Base-by-base conservation (phyloP, 2,888 invertebrate genomes). In the Heliconius hortense region DNA sequence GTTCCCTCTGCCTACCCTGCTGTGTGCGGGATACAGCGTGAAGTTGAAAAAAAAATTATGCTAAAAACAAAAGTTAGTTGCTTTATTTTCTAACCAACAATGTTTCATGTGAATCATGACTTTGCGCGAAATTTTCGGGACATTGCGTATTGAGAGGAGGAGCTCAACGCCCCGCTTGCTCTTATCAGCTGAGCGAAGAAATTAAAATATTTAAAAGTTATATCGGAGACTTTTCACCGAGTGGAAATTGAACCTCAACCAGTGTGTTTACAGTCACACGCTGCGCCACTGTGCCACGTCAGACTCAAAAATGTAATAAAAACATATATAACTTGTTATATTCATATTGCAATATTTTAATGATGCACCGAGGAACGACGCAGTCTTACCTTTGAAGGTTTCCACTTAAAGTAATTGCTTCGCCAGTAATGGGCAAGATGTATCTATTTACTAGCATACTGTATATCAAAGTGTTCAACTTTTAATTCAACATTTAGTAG, bases 331-430 rank as follows among this genome's bases (percentile, higher is more conserved):
- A 48, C 7, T 48, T 48, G 28, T n/a, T 53, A n/a, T 8, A 69
- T 69, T 31, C 56, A 69, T 11, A 31, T 56, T 31, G 69, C 56
- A 62, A 60, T 68, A 68, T 73, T 72, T 60, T 73, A 73, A 73
- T 62, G 60, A 73, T 68, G 43, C 59, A 60, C 60, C 59, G 68
- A 67, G 64, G 68, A 73, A 43, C 60, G 48, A 62, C 67, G 43
- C 10, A 43, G 60, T 68, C 60, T 60, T 73, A 68, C 73, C 68
- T 68, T 68, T 73, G 48, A 68, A 73, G 43, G 39, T 67, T 67
- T 39, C 67, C 60, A 68, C 73, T 48, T 68, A 73, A 68, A 73
- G 73, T 60, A 68, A 73, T 73, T 73, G 73, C 73, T 73, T 68
- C 59, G 5, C 28, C 73, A 68, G 67, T 48, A 28, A 73, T 69